These are phyloP conservation scores for Spilogale gracilis DNA, from an alignment of 2,113 vertebrate genomes.

Conservation along the genomic window DNA sequence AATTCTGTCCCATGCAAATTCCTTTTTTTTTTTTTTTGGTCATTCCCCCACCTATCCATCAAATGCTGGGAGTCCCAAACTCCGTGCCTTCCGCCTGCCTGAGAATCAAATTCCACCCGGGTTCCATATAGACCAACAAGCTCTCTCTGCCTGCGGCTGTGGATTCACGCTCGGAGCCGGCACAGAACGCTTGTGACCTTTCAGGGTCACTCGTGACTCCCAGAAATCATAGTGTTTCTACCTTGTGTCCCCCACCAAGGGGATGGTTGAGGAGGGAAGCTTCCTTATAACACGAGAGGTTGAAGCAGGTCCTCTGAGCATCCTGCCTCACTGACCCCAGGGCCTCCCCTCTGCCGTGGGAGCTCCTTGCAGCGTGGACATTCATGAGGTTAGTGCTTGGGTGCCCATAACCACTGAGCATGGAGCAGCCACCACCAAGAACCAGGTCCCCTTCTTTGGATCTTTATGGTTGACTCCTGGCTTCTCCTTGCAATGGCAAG, in stretches of 20 bases:
- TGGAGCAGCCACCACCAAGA: accelerated
- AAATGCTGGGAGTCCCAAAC: not conserved
- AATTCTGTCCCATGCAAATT: not conserved
- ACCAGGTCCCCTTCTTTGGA: not conserved
- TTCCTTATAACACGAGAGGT: not conserved
- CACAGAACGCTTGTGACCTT: accelerated
- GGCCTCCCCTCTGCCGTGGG: not conserved
- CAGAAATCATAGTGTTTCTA: accelerated
- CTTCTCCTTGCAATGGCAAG: conserved; percentile 90
- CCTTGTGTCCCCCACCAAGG: accelerated
- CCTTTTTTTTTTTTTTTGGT: not conserved
- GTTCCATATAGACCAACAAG: accelerated
- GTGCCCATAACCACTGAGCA: accelerated
- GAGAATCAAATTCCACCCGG: accelerated
- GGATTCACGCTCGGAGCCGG: accelerated
- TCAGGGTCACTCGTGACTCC: not conserved
- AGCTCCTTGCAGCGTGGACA: accelerated
- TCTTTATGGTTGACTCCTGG: conserved; percentile 87
- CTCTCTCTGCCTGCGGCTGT: not conserved
- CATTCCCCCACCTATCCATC: not conserved
- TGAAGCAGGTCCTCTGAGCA: not conserved
- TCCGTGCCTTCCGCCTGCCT: accelerated
- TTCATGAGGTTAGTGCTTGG: not conserved
- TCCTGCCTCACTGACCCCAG: accelerated
- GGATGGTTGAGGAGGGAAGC: too few species aligned